Conservation (phyloP, 2,113 vertebrate genomes). For the Pantherophis guttatus region DNA sequence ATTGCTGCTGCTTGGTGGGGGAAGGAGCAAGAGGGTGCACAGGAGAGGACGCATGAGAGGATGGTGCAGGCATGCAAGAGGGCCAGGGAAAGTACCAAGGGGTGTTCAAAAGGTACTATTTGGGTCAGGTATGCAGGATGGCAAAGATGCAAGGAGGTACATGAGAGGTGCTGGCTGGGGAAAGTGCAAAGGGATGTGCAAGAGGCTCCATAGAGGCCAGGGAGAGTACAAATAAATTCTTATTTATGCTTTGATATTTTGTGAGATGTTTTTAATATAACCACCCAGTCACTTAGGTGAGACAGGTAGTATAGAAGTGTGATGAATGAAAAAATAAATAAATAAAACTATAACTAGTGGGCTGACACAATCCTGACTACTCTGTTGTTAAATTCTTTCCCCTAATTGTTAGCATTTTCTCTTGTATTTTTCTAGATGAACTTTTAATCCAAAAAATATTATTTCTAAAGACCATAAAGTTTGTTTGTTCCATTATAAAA, state of each 20-base stretch:
- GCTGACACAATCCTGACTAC: not conserved
- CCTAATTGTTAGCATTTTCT: not conserved
- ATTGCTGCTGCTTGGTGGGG: not conserved
- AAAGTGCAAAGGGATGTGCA: not conserved
- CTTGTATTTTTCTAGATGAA: not conserved
- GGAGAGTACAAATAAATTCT: not conserved
- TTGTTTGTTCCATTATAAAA: not conserved
- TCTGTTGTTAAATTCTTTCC: not conserved
- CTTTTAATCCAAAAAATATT: not conserved
- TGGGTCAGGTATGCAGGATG: not conserved
- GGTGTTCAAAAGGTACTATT: not conserved
- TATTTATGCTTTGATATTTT: not conserved
- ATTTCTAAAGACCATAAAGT: not conserved
- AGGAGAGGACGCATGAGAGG: not conserved
- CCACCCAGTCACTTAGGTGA: not conserved
- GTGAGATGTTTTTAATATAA: not conserved
- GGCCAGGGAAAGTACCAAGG: not conserved
- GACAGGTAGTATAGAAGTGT: not conserved
- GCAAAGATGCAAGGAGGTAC: not conserved
- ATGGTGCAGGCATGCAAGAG: not conserved
- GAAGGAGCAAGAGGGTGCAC: not conserved
- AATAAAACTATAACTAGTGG: not conserved
- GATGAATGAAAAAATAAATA: not conserved
- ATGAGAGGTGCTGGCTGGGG: not conserved
- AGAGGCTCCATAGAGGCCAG: not conserved